Percentiles rank a stretch among this genome's conserved stretches.
These are phyloP conservation scores for Crenuchus spilurus DNA, from an alignment of 2,797 vertebrate genomes.

Conservation along the genomic window DNA sequence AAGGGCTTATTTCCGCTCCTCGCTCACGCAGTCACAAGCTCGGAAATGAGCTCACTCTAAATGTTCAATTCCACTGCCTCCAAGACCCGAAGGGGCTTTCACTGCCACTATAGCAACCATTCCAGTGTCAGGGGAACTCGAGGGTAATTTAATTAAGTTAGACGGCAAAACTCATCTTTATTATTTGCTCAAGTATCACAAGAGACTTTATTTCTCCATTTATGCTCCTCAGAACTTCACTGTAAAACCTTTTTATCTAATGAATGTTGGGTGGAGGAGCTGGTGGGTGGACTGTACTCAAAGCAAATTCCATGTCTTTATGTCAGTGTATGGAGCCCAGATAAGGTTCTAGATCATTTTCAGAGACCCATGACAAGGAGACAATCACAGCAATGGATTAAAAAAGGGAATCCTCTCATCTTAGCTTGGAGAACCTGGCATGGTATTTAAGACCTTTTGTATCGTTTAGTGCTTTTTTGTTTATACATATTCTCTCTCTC, in stretches of 20 bases:
- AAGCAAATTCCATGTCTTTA: slow-evolving; percentile 29
- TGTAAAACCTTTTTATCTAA: slow-evolving; percentile 16
- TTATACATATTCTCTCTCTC: background rate
- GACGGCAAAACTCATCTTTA: slow-evolving; percentile 47
- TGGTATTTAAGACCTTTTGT: no score
- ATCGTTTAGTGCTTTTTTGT: no score
- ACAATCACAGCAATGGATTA: slow-evolving; percentile 19
- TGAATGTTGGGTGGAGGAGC: slow-evolving; percentile 23
- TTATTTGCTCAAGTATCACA: slow-evolving; percentile 46
- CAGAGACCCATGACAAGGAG: background rate
- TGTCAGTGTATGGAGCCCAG: slow-evolving; percentile 15
- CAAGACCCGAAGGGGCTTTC: slow-evolving; percentile 26
- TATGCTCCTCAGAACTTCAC: slow-evolving; percentile 19
- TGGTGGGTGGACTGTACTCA: slow-evolving; percentile 5
- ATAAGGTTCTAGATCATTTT: slow-evolving; percentile 11
- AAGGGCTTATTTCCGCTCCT: slow-evolving; percentile 33
- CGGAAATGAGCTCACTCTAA: slow-evolving; percentile 20
- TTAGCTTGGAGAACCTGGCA: slow-evolving; percentile 7
- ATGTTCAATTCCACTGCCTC: slow-evolving; percentile 17
- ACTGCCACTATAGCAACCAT: slow-evolving; percentile 41
- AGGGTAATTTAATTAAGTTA: slow-evolving; percentile 46
- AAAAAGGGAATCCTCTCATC: background rate
- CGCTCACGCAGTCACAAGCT: slow-evolving; percentile 4
- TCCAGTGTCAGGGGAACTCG: slow-evolving; percentile 39
- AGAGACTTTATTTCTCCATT: slow-evolving; percentile 25